Conservation (phyloP, 1,140 invertebrate genomes). For the Drosophila azteca region DNA sequence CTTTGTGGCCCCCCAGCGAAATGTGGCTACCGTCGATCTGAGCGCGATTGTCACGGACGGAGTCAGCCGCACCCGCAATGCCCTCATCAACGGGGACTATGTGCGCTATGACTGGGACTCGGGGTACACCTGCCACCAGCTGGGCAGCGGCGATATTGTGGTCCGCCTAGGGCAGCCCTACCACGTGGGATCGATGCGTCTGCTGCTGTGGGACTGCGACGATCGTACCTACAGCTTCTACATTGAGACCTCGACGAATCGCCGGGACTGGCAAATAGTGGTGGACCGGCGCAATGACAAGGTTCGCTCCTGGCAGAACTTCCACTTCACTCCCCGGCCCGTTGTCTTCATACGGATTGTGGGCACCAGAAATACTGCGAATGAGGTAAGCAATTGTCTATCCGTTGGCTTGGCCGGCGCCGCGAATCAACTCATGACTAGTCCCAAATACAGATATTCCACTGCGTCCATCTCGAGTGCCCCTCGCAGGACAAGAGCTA, state of each 20-base stretch:
- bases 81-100: conserved; percentile 97
- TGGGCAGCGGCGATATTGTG: conserved; percentile 96
- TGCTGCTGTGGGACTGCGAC: conserved; percentile 99
- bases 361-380: conserved; percentile 98
- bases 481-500: conserved; percentile 87
- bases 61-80: conserved; percentile 94
- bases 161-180: conserved; percentile 98
- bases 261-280: conserved; percentile 94
- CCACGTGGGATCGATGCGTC: conserved; percentile 94
- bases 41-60: conserved; percentile 98
- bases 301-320: conserved; percentile 94
- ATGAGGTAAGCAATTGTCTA: conserved; percentile 88
- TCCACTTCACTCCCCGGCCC: conserved; percentile 91
- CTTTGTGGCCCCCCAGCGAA: conserved; percentile 92
- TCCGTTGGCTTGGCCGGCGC: background rate
- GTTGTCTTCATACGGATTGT: conserved; percentile 97
- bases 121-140: conserved; percentile 98
- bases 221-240: conserved; percentile 98
- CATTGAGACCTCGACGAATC: conserved; percentile 97
- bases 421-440: background rate
- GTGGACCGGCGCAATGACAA: conserved; percentile 87
- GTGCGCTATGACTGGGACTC: conserved; percentile 99
- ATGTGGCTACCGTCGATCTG: conserved; percentile 95
- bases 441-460: conserved; percentile 91
- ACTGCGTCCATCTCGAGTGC: conserved; percentile 99